Percentiles rank a stretch among this genome's conserved stretches.
Conservation (phyloP, 2,888 invertebrate genomes). For the Embidobia sp. region DNA sequence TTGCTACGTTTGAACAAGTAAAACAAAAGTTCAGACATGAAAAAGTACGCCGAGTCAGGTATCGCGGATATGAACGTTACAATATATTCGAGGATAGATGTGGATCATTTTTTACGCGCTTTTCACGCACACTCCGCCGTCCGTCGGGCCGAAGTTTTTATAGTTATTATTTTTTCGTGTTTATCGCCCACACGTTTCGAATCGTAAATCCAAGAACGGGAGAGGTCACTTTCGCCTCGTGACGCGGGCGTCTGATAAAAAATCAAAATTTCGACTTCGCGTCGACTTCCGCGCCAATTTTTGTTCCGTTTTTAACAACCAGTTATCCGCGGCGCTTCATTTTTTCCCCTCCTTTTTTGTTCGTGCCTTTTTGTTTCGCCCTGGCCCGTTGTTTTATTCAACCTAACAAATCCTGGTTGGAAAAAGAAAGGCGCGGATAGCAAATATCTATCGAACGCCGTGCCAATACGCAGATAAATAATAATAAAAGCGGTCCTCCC, state of each 20-base stretch:
- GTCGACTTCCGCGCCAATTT: conserved; percentile 29
- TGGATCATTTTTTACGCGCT: conserved; percentile 69
- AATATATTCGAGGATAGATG: conserved; percentile 66
- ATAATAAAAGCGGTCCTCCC: conserved; percentile 64
- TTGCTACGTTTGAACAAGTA: conserved; percentile 58
- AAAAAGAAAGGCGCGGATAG: conserved; percentile 52
- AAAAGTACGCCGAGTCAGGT: conserved; percentile 60
- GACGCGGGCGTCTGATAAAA: conserved; percentile 15
- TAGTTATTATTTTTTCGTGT: conserved; percentile 76
- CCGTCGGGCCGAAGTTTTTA: conserved; percentile 68
- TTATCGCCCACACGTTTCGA: conserved; percentile 71
- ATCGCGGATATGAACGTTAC: conserved; percentile 61
- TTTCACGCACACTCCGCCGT: conserved; percentile 64
- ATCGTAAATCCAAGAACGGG: conserved; percentile 73
- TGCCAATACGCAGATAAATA: conserved; percentile 64
- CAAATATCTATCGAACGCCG: conserved; percentile 58
- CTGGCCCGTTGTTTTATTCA: conserved; percentile 33
- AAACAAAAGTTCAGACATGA: conserved; percentile 64
- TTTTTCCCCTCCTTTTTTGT: conserved; percentile 1
- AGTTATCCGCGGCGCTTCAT: background rate
- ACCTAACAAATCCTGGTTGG: conserved; percentile 57
- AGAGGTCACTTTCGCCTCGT: no score
- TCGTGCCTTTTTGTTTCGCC: conserved; percentile 1
- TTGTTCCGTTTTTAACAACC: no score
- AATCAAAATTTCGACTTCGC: conserved; percentile 42